Percentiles rank a stretch among this genome's conserved stretches.
These are phyloP conservation scores for Sylvicola fuscatus DNA, from an alignment of 2,888 invertebrate species.

Conservation along the genomic window DNA sequence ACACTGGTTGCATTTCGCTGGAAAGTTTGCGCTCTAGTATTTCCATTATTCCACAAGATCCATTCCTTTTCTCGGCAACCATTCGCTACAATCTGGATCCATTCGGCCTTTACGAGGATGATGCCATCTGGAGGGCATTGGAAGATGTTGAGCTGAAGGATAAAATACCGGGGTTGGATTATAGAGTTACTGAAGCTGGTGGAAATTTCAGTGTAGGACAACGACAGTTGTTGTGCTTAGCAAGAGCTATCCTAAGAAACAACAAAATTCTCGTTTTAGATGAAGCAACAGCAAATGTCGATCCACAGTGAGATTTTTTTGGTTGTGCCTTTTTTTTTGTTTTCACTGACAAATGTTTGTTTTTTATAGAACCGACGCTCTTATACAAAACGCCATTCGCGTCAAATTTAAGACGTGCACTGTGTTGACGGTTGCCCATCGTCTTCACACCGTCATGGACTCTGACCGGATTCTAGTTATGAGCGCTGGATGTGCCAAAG, in stretches of 20 bases:
- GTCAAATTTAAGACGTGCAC: constrained; percentile 63
- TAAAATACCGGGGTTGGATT: constrained; percentile 39
- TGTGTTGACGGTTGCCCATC: constrained; percentile 78
- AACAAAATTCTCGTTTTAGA: constrained; percentile 54
- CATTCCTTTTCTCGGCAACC: constrained; percentile 28
- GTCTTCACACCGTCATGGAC: constrained; percentile 85
- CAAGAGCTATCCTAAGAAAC: constrained; percentile 54
- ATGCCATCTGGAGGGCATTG: constrained; percentile 42
- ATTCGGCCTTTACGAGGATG: constrained; percentile 41
- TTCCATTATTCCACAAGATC: constrained; percentile 42
- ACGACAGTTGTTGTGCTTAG: constrained; percentile 60
- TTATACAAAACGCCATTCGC: constrained; percentile 70
- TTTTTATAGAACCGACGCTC: constrained; percentile 46
- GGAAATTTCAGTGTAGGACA: constrained; percentile 54
- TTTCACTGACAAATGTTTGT: constrained; percentile 51
- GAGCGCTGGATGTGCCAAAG: constrained; percentile 56
- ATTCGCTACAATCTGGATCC: constrained; percentile 48
- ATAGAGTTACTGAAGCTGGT: constrained; percentile 49
- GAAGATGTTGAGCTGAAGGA: constrained; percentile 53
- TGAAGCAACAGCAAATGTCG: constrained; percentile 42
- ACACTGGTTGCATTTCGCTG: constrained; percentile 25
- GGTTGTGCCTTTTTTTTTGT: constrained; percentile 15
- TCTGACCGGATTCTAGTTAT: constrained; percentile 75
- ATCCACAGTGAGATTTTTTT: constrained; percentile 26
- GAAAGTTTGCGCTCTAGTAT: constrained; percentile 32